Conservation (phyloP, 2,113 vertebrate genomes). For the Clupea harengus region DNA sequence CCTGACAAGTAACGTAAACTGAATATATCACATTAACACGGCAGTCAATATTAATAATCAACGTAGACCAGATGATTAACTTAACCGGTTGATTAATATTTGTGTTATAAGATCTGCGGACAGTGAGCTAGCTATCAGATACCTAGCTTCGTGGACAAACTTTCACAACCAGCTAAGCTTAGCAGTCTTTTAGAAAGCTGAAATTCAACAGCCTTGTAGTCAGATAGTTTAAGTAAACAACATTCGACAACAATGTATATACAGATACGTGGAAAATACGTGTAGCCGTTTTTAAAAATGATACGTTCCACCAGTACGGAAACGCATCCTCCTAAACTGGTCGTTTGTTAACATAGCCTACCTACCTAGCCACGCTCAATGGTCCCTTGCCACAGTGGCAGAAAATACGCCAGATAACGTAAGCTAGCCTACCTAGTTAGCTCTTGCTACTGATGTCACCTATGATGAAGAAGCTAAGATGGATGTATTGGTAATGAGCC, state of each 20-base stretch:
- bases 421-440: background rate
- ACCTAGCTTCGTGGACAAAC: background rate
- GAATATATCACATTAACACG: background rate
- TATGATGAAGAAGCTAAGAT: background rate
- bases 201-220: background rate
- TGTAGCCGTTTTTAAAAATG: background rate
- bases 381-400: constrained; percentile 15
- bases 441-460: background rate
- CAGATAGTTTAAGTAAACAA: background rate
- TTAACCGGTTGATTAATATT: background rate
- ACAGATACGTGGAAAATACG: background rate
- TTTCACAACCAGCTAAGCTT: background rate
- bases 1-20: background rate
- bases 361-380: constrained; percentile 4
- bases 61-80: background rate
- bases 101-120: background rate
- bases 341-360: background rate
- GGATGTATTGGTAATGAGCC: background rate
- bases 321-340: background rate
- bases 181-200: background rate
- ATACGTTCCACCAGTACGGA: background rate
- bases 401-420: constrained; percentile 1
- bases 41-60: background rate
- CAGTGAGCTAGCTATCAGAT: background rate
- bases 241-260: background rate